These are phyloP conservation scores for Drepana falcataria DNA, from an alignment of 2,888 invertebrate genomes.

Conservation along the genomic window DNA sequence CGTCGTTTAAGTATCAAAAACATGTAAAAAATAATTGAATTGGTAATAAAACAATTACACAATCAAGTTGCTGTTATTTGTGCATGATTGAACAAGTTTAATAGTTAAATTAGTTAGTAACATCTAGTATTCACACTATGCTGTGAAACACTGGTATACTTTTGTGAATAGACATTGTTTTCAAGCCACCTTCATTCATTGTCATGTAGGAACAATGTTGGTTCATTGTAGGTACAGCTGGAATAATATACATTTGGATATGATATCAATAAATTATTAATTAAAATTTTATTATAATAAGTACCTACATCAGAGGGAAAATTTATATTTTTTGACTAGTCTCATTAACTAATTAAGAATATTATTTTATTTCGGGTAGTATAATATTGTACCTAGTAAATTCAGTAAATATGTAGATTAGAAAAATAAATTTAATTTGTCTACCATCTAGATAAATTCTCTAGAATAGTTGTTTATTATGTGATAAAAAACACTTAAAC, in stretches of 20 bases:
- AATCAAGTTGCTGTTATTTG: background rate
- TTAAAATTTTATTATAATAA: background rate
- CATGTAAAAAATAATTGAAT: no score
- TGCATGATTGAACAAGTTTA: background rate
- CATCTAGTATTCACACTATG: constrained; percentile 10
- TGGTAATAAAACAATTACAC: background rate
- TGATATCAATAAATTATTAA: background rate
- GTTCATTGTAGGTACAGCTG: background rate
- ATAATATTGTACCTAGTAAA: background rate
- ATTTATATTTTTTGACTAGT: constrained; percentile 1
- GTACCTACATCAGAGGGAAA: background rate
- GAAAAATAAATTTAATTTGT: constrained; percentile 40
- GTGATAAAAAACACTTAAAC: constrained; percentile 61
- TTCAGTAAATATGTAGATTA: constrained; percentile 21
- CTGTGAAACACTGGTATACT: constrained; percentile 20
- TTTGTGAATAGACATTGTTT: constrained; percentile 5
- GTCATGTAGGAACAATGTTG: background rate
- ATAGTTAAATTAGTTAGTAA: constrained; percentile 6
- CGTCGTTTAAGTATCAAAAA: constrained; percentile 15
- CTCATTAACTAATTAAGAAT: constrained; percentile 1
- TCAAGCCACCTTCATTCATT: background rate
- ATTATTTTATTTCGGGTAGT: background rate
- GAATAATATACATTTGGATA: background rate
- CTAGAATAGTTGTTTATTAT: constrained; percentile 29
- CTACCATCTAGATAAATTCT: constrained; percentile 36